Base-by-base conservation (phyloP, 1,140 invertebrate genomes). In the Aethina tumida region DNA sequence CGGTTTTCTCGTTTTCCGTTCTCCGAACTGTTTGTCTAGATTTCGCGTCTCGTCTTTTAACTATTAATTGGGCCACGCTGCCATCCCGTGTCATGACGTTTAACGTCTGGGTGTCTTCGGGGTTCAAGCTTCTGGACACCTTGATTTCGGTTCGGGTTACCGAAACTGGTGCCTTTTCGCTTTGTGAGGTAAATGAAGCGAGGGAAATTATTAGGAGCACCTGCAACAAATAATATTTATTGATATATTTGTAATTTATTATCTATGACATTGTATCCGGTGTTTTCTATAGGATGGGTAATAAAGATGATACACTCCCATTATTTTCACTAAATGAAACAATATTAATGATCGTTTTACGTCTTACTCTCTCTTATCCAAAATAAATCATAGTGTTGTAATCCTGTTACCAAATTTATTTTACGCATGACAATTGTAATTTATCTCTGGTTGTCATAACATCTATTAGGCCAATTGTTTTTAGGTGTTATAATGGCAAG, bases 1-100 rank as follows among this genome's bases (percentile, higher is more conserved):
- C 30, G 21, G 12, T 14, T 19, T 8, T 14, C 17, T 43, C 35
- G 4, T 10, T 20, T 18, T 12, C 31, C 3, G 4, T 22, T 12
- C 14, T 21, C 24, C 20, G 19, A 17, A 8, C 33, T 20, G 15
- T 32, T 15, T 8, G 24, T 16, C 33, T 40, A 9, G 43, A 16
- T 41, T 56, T 62, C 1, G 43, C 26, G 37, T 77, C 77, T 37
- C 74, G 74, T 55, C 80, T 76, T 55, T 84, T 85, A 1, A 88
- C 80, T 20, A 86, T 76, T 7, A 86, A 61, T 41, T 82, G 81
- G 0, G 83, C 79, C 2, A 83, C 53, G 27, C 75, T 78, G 6
- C 84, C 84, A 8, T 77, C 73, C 51, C 74, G 75, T 0, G 81
- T 82, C 37, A 77, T 70, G 0, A 88, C 78, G 52, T 77, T 81